Evolutionary conservation across 2,888 invertebrate species (phyloP).

Genomic region (Chaitophorus viminalis): DNA sequence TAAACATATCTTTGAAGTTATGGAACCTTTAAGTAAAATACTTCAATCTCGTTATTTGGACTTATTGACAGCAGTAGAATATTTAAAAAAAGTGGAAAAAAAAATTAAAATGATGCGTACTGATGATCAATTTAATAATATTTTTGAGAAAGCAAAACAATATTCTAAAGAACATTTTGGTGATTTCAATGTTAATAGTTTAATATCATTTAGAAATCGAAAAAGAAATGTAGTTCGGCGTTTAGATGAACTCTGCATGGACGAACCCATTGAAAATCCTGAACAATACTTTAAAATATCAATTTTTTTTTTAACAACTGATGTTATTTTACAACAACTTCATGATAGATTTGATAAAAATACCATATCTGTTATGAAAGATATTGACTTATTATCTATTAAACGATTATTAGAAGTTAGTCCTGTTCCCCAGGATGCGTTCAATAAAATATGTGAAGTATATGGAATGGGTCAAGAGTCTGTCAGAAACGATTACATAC

Average conservation of each 20-base stretch:
- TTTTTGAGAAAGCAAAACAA: neutral
- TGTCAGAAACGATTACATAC: constrained; percentile 10
- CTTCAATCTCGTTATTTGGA: constrained; percentile 27
- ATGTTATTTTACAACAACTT: constrained; percentile 16
- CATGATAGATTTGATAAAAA: neutral
- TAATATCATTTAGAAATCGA: constrained; percentile 1
- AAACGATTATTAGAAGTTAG: neutral
- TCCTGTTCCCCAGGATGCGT: constrained; percentile 3
- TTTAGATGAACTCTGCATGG: neutral
- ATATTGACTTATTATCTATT: neutral
- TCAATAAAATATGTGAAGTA: constrained; percentile 2
- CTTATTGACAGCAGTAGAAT: constrained; percentile 5
- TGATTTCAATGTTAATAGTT: neutral
- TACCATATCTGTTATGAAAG: constrained; percentile 7
- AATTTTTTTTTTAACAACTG: neutral
- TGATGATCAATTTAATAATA: neutral
- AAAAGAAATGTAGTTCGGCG: neutral
- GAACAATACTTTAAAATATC: constrained; percentile 1
- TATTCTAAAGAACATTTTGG: neutral
- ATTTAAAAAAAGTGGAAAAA: neutral
- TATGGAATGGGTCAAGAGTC: constrained; percentile 1
- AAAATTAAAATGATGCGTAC: neutral
- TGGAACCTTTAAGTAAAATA: constrained; percentile 22
- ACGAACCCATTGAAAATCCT: neutral
- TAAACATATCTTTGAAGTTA: constrained; percentile 14